phyloP scores from a whole-genome alignment of 2,113 vertebrate species.

The Scomber japonicus region DNA sequence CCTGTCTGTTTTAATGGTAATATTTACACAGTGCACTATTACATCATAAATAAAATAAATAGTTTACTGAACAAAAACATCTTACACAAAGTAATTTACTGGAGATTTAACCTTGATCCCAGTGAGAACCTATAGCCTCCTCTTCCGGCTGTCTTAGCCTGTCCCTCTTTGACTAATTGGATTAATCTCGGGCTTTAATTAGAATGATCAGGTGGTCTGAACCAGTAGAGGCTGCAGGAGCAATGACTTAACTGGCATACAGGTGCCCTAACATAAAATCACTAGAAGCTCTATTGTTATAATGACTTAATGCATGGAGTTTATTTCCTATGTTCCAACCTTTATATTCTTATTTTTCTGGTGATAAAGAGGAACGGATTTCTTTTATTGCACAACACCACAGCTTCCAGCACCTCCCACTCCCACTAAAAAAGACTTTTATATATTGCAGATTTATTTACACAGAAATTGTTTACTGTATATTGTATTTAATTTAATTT shows the following conservation, averaged over 20 bases:
- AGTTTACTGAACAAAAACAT: background rate
- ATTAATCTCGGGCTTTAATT: conserved; percentile 80
- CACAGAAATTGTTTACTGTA: too few relatives aligned
- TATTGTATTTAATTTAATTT: too few relatives aligned
- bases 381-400: background rate
- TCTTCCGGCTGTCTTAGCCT: conserved; percentile 55
- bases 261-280: background rate
- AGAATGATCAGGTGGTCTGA: conserved; percentile 74
- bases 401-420: too few relatives aligned
- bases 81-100: background rate
- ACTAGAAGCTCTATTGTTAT: background rate
- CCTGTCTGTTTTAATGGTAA: background rate
- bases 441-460: too few relatives aligned
- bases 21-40: background rate
- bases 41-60: background rate
- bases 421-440: too few relatives aligned
- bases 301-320: background rate
- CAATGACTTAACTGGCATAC: conserved; percentile 12
- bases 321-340: background rate
- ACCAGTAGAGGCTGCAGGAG: conserved; percentile 54
- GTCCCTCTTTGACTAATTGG: conserved; percentile 78
- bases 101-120: conserved; percentile 56
- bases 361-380: background rate
- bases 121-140: conserved; percentile 9
- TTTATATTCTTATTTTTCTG: too few relatives aligned